Evolutionary conservation across 2,888 invertebrate genomes (phyloP).

Genomic region (Melanchra persicariae): DNA sequence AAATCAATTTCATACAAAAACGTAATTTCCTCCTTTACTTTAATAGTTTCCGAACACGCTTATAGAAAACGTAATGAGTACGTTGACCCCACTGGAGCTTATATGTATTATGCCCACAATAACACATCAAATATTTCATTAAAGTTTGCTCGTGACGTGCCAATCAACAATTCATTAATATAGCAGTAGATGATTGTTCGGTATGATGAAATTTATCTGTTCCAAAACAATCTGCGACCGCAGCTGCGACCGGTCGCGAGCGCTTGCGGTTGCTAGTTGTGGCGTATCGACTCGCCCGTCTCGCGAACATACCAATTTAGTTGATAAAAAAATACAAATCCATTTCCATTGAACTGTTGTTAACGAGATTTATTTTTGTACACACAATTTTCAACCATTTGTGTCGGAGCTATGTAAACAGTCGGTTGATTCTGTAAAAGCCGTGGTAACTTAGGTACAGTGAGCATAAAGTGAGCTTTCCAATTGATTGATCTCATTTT

Average conservation of each 20-base stretch:
- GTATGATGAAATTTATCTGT: constrained; percentile 66
- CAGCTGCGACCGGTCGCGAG: constrained; percentile 64
- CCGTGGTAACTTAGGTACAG: too few species aligned
- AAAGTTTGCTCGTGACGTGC: constrained; percentile 20
- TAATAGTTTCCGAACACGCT: constrained; percentile 37
- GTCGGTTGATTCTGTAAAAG: too few species aligned
- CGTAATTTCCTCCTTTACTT: constrained; percentile 37
- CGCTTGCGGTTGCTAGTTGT: constrained; percentile 57
- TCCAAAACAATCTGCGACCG: constrained; percentile 72
- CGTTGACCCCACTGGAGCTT: constrained; percentile 26
- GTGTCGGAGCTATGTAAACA: too few species aligned
- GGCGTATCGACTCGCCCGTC: constrained; percentile 60
- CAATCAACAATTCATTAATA: constrained; percentile 58
- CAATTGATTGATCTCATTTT: too few species aligned
- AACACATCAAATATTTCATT: constrained; percentile 25
- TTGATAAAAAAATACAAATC: constrained; percentile 47
- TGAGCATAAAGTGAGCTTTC: too few species aligned
- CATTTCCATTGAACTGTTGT: constrained; percentile 17
- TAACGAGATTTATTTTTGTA: constrained; percentile 19
- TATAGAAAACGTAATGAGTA: constrained; percentile 32
- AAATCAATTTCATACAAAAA: constrained; percentile 47
- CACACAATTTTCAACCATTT: background rate
- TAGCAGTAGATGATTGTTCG: constrained; percentile 62
- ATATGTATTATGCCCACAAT: background rate
- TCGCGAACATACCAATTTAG: constrained; percentile 50